phyloP scores from a whole-genome alignment of 1,140 invertebrate genomes.

The Orchestia grillus region DNA sequence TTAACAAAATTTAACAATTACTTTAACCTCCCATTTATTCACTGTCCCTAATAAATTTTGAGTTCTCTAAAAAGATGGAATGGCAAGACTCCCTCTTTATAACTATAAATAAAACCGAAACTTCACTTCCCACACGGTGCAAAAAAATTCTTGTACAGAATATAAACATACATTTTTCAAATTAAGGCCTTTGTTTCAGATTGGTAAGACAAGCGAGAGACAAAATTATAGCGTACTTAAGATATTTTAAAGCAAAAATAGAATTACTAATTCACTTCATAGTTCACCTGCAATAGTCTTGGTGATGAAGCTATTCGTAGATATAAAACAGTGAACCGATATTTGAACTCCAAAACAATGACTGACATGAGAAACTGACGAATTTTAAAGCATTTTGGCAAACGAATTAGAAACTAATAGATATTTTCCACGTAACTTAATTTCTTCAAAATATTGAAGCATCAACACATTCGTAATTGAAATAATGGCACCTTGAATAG shows the following conservation, averaged over 20 bases:
- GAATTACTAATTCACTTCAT: not conserved
- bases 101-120: too few species aligned
- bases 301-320: not conserved
- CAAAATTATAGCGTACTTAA: not conserved
- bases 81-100: too few species aligned
- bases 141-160: too few species aligned
- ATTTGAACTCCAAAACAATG: not conserved
- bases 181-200: not conserved
- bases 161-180: not conserved
- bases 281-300: not conserved
- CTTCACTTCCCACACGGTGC: too few species aligned
- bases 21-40: too few species aligned
- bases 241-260: not conserved
- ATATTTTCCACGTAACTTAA: not conserved
- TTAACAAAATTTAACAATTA: too few species aligned
- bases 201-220: not conserved
- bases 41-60: too few species aligned
- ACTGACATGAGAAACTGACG: not conserved
- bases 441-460: not conserved
- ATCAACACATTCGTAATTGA: not conserved
- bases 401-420: not conserved
- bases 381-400: not conserved
- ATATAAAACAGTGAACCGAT: not conserved
- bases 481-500: not conserved
- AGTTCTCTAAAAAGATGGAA: too few species aligned